Conservation (phyloP, 2,113 vertebrate species). For the Hipposideros armiger region DNA sequence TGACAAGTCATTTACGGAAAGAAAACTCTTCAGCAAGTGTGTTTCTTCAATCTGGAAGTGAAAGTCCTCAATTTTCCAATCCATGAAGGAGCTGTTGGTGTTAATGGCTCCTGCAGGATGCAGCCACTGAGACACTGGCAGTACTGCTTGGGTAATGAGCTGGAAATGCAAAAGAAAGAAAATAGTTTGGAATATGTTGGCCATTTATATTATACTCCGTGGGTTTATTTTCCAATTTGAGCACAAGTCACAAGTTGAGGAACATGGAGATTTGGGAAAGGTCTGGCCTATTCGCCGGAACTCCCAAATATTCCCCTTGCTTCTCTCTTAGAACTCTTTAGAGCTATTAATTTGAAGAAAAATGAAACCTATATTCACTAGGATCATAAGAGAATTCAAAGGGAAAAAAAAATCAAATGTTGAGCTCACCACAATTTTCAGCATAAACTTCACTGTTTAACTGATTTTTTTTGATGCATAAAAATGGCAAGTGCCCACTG, state of each 20-base stretch:
- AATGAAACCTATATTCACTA: background rate
- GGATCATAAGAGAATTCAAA: background rate
- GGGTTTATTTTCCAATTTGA: conserved; percentile 62
- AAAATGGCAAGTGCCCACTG: background rate
- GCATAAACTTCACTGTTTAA: background rate
- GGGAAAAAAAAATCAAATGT: background rate
- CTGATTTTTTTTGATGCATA: background rate
- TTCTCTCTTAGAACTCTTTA: background rate
- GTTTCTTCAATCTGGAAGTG: conserved; percentile 49
- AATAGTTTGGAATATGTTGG: background rate
- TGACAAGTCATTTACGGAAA: conserved; percentile 69
- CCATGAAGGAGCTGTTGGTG: background rate
- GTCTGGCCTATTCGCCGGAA: background rate
- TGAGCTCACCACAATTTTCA: background rate
- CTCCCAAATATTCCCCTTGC: background rate
- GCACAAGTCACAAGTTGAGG: conserved; percentile 51
- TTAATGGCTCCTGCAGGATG: background rate
- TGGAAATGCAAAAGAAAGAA: conserved; percentile 57
- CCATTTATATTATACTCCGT: conserved; percentile 51
- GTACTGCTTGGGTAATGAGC: conserved; percentile 66
- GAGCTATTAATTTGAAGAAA: background rate
- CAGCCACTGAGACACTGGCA: conserved; percentile 28
- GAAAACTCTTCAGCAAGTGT: conserved; percentile 68
- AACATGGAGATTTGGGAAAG: background rate
- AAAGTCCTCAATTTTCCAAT: conserved; percentile 54